These are phyloP conservation scores for Popillia japonica DNA, from an alignment of 1,140 invertebrate species.

Conservation along the genomic window DNA sequence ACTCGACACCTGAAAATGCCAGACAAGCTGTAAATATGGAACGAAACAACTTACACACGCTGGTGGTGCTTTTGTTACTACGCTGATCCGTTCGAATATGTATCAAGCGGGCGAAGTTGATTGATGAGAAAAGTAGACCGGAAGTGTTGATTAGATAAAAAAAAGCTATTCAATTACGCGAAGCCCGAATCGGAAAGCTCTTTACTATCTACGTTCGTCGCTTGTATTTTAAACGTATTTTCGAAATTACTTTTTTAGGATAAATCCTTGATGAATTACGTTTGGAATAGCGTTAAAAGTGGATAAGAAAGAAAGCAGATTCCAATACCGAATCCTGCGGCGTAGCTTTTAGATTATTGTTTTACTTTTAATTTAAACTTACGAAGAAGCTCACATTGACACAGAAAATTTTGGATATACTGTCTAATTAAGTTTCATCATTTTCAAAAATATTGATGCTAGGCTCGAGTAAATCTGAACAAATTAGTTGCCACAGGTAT, in stretches of 20 bases:
- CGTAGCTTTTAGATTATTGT: too few relatives aligned
- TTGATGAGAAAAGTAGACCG: neutral
- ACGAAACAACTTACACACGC: conserved; percentile 20
- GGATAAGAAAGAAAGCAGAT: too few relatives aligned
- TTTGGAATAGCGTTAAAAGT: too few relatives aligned
- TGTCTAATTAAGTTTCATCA: too few relatives aligned
- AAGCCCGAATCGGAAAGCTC: neutral
- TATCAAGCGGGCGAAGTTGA: neutral
- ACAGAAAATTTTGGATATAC: too few relatives aligned
- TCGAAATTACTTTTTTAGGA: neutral
- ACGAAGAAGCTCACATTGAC: too few relatives aligned
- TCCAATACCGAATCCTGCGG: too few relatives aligned
- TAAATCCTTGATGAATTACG: too few relatives aligned
- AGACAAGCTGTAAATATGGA: conserved; percentile 33
- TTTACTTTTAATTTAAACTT: too few relatives aligned
- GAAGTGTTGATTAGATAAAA: neutral
- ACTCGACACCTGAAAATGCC: conserved; percentile 78
- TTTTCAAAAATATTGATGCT: too few relatives aligned
- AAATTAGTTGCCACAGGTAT: too few relatives aligned
- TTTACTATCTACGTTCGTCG: neutral
- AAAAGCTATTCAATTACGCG: neutral
- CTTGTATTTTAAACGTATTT: neutral
- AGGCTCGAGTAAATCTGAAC: too few relatives aligned
- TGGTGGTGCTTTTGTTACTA: neutral
- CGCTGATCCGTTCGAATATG: neutral